Evolutionary conservation across 2,797 vertebrate species (phyloP), one percentile per base, ranked within the genome.

Genomic region (Pipistrellus pygmaeus): DNA sequence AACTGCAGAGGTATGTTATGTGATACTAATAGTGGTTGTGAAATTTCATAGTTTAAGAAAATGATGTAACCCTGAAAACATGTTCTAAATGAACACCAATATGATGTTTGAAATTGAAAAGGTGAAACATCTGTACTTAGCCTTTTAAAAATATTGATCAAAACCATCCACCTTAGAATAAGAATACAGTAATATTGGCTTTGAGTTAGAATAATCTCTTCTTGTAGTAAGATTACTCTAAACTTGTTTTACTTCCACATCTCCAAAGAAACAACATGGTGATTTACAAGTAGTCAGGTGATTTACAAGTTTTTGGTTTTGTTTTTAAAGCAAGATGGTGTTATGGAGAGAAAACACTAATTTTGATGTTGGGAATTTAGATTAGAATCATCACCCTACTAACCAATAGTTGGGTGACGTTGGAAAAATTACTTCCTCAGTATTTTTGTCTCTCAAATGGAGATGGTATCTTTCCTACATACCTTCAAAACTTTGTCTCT

Each of bases 41-140:
- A 89, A 81, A 71, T 86, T 93, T 73, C 62, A 60, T n/a, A 35
- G 64, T 80, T 92, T 75, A 83, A 87, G 69, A 88, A 91, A 90
- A 66, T 62, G 11, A 85, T 38, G 51, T 32, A 89, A 85, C 8
- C 53, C 62, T 90, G 81, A 51, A 78, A 6, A 93, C 44, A 85
- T 84, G 51, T 62, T 95, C 64, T 93, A 85, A 94, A 75, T 7
- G 85, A 95, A 89, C 13, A 27, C 1, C 1, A 46, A 64, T 14
- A 85, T 85, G 41, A 80, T 53, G 60, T 80, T 88, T 93, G 14
- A 62, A 78, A 8, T 48, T 87, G 41, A 92, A 78, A 86, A 86
- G 8, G 60, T 62, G 27, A 46, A 93, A 77, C 14, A 82, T 71
- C 18, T 80, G 3, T 41, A 38, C 35, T 73, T 88, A 76, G 14